Conservation (phyloP, 2,888 invertebrate genomes). For the Formica aserva region DNA sequence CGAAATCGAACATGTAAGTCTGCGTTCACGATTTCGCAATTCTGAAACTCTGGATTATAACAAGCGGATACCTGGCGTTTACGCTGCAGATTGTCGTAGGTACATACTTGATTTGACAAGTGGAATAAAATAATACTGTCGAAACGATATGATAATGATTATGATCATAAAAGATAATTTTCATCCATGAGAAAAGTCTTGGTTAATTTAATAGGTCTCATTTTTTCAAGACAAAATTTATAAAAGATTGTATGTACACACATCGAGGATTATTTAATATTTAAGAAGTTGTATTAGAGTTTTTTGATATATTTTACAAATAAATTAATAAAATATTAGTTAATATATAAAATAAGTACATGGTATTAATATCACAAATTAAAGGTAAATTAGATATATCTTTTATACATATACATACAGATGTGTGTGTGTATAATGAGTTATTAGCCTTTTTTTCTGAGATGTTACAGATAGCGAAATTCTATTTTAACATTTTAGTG, state of each 20-base stretch:
- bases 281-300: too few species aligned
- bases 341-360: too few species aligned
- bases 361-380: too few species aligned
- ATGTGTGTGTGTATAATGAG: too few species aligned
- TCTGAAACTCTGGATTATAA: neutral
- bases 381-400: too few species aligned
- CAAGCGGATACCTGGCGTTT: conserved; percentile 9
- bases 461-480: too few species aligned
- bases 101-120: neutral
- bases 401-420: too few species aligned
- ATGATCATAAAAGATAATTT: neutral
- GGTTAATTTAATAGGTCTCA: neutral
- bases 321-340: too few species aligned
- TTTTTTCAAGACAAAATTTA: neutral
- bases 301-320: too few species aligned
- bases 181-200: neutral
- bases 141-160: neutral
- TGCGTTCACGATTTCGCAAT: conserved; percentile 54
- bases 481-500: too few species aligned
- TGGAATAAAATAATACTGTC: neutral
- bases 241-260: neutral
- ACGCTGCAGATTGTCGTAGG: neutral
- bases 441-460: too few species aligned
- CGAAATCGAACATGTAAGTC: conserved; percentile 64
- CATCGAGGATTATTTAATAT: too few species aligned